phyloP scores from a whole-genome alignment of 1,140 invertebrate species.

The honey bee (Apis mellifera) region Amel_HAv3.1 CM009931.2:11549001-11549500 shows the following conservation, averaged over 20 bases:
- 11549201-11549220: slow-evolving; percentile 47
- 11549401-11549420: slow-evolving; percentile 63
- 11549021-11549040: neutral
- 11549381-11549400: slow-evolving; percentile 63
- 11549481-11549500: neutral
- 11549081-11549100: slow-evolving; percentile 77
- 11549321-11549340: slow-evolving; percentile 55
- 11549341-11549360: slow-evolving; percentile 50
- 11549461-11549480: slow-evolving; percentile 29
- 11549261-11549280: slow-evolving; percentile 34
- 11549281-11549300: neutral
- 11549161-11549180: slow-evolving; percentile 51
- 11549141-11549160: slow-evolving; percentile 70
- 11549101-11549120: slow-evolving; percentile 73
- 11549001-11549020: neutral
- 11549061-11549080: slow-evolving; percentile 72
- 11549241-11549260: slow-evolving; percentile 58
- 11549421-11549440: slow-evolving; percentile 59
- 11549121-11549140: slow-evolving; percentile 75
- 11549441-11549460: slow-evolving; percentile 58
- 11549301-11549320: slow-evolving; percentile 21
- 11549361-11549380: slow-evolving; percentile 68
- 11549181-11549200: slow-evolving; percentile 65
- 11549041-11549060: slow-evolving; percentile 55
- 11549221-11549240: slow-evolving; percentile 55